A percentile compares a stretch with the other conserved stretches of the same genome.
These are phyloP conservation scores for Cenopis cana DNA, from an alignment of 2,888 invertebrate genomes.

Conservation along the genomic window DNA sequence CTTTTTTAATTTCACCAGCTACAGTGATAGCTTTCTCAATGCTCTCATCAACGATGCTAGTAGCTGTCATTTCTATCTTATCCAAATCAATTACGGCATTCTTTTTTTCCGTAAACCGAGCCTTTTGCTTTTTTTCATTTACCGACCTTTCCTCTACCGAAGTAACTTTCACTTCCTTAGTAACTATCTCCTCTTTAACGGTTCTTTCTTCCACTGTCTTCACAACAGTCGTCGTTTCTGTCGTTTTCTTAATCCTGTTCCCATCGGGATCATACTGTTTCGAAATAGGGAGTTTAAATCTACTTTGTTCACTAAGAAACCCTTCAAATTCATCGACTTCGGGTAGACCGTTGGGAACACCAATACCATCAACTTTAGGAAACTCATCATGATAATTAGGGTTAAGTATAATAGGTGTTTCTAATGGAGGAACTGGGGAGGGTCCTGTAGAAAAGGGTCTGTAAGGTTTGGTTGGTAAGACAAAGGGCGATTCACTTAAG, in stretches of 20 bases:
- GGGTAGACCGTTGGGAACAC: conserved; percentile 31
- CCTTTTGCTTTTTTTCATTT: conserved; percentile 47
- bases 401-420: conserved; percentile 74
- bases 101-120: conserved; percentile 55
- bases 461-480: conserved; percentile 63
- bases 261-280: conserved; percentile 72
- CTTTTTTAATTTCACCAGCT: conserved; percentile 68
- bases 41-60: conserved; percentile 67
- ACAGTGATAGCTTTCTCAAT: conserved; percentile 69
- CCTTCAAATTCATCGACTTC: conserved; percentile 16
- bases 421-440: conserved; percentile 63
- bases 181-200: conserved; percentile 35
- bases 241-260: conserved; percentile 48
- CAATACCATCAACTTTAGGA: conserved; percentile 51
- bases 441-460: conserved; percentile 74
- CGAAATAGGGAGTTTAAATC: conserved; percentile 72
- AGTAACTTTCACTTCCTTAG: conserved; percentile 43
- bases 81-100: conserved; percentile 62
- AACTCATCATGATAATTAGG: conserved; percentile 68
- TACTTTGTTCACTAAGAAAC: conserved; percentile 52
- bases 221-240: conserved; percentile 45
- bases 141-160: conserved; percentile 50
- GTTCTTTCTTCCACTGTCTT: conserved; percentile 45
- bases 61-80: conserved; percentile 69
- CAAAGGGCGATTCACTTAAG: conserved; percentile 64